Evolutionary conservation across 2,113 vertebrate species (phyloP).

Genomic region (Tringa solitaria): DNA sequence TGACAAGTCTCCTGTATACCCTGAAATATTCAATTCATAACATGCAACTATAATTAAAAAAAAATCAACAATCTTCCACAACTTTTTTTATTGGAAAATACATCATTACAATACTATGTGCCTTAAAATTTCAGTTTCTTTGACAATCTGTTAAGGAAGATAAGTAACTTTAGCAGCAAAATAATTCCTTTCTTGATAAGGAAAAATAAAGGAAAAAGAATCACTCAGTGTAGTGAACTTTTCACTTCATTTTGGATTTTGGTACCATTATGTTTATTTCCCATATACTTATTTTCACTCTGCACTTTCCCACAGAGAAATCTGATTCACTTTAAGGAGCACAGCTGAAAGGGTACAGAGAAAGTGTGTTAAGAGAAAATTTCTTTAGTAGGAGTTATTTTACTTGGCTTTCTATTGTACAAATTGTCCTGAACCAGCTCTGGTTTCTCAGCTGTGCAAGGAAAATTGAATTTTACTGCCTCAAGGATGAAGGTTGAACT

Average conservation of each 20-base stretch:
- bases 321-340: background rate
- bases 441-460: background rate
- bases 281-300: background rate
- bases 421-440: background rate
- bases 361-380: background rate
- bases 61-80: background rate
- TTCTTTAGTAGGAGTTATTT: background rate
- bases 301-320: background rate
- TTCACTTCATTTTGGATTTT: background rate
- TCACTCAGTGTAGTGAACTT: background rate
- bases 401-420: background rate
- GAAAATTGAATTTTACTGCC: background rate
- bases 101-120: background rate
- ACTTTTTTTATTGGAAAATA: background rate
- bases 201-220: background rate
- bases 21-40: background rate
- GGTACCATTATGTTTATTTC: background rate
- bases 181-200: background rate
- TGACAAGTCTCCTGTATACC: background rate
- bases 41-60: background rate
- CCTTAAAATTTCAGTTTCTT: background rate
- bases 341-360: background rate
- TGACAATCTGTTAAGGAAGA: background rate
- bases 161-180: background rate
- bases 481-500: background rate